Percentiles rank a stretch among this genome's conserved stretches.
Evolutionary conservation across 2,888 invertebrate species (phyloP).

Genomic region (Eupithecia insigniata): DNA sequence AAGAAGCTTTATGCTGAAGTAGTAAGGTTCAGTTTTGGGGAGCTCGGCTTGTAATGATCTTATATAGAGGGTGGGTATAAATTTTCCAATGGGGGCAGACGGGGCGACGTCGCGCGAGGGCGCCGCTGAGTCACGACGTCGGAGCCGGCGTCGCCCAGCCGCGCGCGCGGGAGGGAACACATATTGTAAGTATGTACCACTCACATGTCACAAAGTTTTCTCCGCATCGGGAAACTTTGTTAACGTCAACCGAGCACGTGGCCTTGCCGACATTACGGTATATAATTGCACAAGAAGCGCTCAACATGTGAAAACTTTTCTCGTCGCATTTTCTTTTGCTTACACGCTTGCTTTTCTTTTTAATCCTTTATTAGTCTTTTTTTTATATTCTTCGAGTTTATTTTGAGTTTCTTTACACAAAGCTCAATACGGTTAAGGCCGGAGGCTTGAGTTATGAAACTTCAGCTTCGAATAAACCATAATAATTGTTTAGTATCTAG

Average conservation of each 20-base stretch:
- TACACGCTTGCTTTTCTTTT: conserved; percentile 5
- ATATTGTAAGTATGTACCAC: conserved; percentile 82
- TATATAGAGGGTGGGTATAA: conserved; percentile 82
- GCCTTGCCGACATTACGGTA: conserved; percentile 73
- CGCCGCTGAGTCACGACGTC: conserved; percentile 81
- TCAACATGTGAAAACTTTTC: conserved; percentile 58
- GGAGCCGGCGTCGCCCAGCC: conserved; percentile 53
- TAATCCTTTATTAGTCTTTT: background rate
- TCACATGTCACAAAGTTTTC: conserved; percentile 85
- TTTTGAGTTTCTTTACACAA: background rate
- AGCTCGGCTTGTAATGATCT: conserved; percentile 70
- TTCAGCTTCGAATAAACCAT: conserved; percentile 50
- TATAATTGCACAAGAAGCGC: conserved; percentile 64
- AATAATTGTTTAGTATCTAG: conserved; percentile 59
- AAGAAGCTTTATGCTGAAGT: conserved; percentile 60
- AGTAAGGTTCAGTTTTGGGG: conserved; percentile 63
- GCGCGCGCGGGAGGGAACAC: conserved; percentile 56
- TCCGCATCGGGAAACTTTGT: conserved; percentile 83
- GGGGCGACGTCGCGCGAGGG: conserved; percentile 83
- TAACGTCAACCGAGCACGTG: conserved; percentile 84
- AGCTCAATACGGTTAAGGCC: background rate
- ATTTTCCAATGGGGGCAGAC: conserved; percentile 83
- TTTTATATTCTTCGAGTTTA: background rate
- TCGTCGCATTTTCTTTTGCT: conserved; percentile 37
- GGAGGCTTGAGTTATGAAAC: conserved; percentile 45